Conservation (phyloP, 2,113 vertebrate genomes). For the Neopipo cinnamomea region DNA sequence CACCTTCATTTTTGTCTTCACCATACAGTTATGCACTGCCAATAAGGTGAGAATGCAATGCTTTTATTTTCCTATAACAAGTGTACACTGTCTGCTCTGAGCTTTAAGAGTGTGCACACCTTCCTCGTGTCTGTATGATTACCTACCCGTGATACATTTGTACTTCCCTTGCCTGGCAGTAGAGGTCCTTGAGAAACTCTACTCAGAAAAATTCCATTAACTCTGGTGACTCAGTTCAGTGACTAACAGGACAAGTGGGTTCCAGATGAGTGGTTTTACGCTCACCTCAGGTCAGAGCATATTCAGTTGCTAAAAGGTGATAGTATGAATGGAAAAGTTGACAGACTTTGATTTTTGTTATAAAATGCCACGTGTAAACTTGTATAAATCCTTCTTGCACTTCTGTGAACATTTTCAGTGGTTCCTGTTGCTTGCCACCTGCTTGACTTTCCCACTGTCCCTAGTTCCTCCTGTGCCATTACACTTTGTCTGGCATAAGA, state of each 20-base stretch:
- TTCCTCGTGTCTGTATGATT: neutral
- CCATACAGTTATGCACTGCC: neutral
- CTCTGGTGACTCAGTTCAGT: neutral
- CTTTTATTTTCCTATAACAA: neutral
- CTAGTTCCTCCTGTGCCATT: slow-evolving; percentile 38
- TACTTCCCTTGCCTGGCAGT: slow-evolving; percentile 47
- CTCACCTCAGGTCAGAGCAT: neutral
- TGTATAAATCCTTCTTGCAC: neutral
- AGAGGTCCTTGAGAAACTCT: slow-evolving; percentile 58
- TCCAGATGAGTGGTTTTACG: neutral
- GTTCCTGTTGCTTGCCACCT: slow-evolving; percentile 12
- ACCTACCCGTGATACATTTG: neutral
- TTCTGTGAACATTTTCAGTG: neutral
- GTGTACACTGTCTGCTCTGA: neutral
- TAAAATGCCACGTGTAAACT: neutral
- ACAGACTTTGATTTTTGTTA: neutral
- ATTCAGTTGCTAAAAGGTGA: neutral
- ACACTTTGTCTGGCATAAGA: neutral
- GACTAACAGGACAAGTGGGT: neutral
- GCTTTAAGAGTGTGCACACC: neutral
- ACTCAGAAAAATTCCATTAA: neutral
- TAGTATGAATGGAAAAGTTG: neutral
- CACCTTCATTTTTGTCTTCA: slow-evolving; percentile 1
- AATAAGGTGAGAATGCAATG: slow-evolving; percentile 68
- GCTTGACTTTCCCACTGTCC: slow-evolving; percentile 50